Base-by-base conservation (phyloP, 2,888 invertebrate species). In the Buathra laborator region DNA sequence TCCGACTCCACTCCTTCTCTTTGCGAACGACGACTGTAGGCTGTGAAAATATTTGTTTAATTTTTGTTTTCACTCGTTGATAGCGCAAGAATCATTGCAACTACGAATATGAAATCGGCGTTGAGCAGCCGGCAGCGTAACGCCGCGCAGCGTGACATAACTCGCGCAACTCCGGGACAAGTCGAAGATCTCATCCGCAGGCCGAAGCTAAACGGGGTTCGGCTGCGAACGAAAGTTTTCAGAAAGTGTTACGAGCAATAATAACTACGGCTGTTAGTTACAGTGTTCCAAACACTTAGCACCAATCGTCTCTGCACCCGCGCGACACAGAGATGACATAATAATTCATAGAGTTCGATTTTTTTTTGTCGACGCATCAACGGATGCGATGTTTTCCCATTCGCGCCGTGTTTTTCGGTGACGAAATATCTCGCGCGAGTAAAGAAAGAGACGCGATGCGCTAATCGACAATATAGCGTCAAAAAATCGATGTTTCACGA, bases 201-300 rank as follows among this genome's bases (percentile, higher is more conserved):
- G 64, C 53, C 67, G 32, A 46, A 24, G 24, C 66, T 72, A 67
- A 66, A 48, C 48, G 43, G 72, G 48, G 64, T 19, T 37, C 9
- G 48, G 68, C 16, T 68, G 14, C 29, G 84, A 76, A 86, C 64
- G 81, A 86, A 86, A 86, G 81, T 86, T 86, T 86, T 74, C 84
- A 86, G 86, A 86, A 86, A 85, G 86, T 82, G 84, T 86, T 86
- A 86, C 86, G 86, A 75, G 71, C 78, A 24, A 72, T 78, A 46
- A 51, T 68, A 68, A 32, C 64, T 46, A 64, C 46, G n/a, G 75
- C 48, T 32, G 64, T 72, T 59, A 70, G 51, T 51, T 56, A 74
- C 67, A 74, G 70, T 75, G 71, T 82, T 83, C 78, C 79, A 62
- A 86, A 85, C 86, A 82, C 79, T 86, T 85, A 85, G 79, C 81